phyloP scores from a whole-genome alignment of 2,797 vertebrate genomes.

The Pseudotriccus pelzelni region DNA sequence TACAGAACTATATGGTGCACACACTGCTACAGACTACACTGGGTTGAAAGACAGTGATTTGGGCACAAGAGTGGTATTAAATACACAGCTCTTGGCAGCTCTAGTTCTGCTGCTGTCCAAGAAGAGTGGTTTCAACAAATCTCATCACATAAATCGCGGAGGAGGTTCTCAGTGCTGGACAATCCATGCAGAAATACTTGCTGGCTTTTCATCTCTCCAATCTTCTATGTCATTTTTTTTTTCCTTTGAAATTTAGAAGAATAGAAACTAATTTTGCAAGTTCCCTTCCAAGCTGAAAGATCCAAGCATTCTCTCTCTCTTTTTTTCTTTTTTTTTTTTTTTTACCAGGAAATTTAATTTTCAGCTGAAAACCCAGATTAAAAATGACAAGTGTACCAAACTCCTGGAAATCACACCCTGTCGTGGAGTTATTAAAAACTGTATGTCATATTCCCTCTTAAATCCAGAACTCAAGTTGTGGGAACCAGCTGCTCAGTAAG shows the following conservation, averaged over 20 bases:
- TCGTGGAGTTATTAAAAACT: neutral
- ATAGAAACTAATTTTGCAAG: neutral
- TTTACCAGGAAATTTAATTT: neutral
- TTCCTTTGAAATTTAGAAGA: neutral
- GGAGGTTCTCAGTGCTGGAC: neutral
- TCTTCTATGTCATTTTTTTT: neutral
- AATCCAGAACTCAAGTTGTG: neutral
- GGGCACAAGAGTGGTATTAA: neutral
- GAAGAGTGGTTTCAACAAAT: neutral
- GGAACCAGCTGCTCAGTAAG: neutral
- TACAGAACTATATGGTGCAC: neutral
- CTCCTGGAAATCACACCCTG: neutral
- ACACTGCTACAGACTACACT: neutral
- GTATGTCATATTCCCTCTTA: neutral
- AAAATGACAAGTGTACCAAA: neutral
- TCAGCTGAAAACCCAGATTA: neutral
- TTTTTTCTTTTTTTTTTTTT: neutral
- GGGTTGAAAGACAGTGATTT: neutral
- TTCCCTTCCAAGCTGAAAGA: neutral
- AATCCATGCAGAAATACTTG: neutral
- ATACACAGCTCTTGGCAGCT: neutral
- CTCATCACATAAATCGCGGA: neutral
- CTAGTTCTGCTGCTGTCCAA: neutral
- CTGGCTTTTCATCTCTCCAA: neutral
- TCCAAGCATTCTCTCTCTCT: neutral